These are phyloP conservation scores for Drosophila antonietae DNA, from an alignment of 2,888 invertebrate genomes.

Conservation along the genomic window DNA sequence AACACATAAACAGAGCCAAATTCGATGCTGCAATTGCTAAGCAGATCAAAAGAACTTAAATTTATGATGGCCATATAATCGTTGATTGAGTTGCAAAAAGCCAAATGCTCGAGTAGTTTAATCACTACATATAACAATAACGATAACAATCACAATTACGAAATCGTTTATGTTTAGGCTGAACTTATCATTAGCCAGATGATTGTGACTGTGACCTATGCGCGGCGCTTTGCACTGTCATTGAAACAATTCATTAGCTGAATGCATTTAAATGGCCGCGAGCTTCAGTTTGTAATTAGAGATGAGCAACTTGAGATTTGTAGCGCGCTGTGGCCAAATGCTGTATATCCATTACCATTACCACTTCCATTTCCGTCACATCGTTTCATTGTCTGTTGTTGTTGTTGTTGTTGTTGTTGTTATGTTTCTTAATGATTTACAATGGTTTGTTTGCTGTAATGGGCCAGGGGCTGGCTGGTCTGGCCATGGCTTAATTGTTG, in stretches of 20 bases:
- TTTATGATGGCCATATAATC: background rate
- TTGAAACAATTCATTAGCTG: constrained; percentile 68
- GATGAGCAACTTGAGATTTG: constrained; percentile 38
- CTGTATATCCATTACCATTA: constrained; percentile 23
- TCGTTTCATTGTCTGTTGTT: constrained; percentile 12
- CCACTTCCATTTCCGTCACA: constrained; percentile 50
- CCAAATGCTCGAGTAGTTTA: background rate
- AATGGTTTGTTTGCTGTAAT: constrained; percentile 39
- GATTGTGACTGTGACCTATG: background rate
- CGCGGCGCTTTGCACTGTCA: constrained; percentile 50
- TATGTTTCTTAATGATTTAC: constrained; percentile 61
- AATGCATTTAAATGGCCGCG: constrained; percentile 43
- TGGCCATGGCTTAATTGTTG: constrained; percentile 58
- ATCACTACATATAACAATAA: background rate
- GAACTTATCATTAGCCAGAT: constrained; percentile 45
- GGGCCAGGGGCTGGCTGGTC: constrained; percentile 24
- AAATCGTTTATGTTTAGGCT: constrained; percentile 16
- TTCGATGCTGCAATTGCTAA: background rate
- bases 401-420: background rate
- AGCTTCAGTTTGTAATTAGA: constrained; percentile 46
- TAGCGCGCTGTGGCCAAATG: background rate
- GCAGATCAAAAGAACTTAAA: background rate
- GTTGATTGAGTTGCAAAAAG: constrained; percentile 3
- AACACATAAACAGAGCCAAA: background rate
- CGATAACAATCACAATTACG: constrained; percentile 5